Evolutionary conservation across 1,140 invertebrate species (phyloP), one percentile per base, ranked within the genome.

Genomic region (Sipha flava): DNA sequence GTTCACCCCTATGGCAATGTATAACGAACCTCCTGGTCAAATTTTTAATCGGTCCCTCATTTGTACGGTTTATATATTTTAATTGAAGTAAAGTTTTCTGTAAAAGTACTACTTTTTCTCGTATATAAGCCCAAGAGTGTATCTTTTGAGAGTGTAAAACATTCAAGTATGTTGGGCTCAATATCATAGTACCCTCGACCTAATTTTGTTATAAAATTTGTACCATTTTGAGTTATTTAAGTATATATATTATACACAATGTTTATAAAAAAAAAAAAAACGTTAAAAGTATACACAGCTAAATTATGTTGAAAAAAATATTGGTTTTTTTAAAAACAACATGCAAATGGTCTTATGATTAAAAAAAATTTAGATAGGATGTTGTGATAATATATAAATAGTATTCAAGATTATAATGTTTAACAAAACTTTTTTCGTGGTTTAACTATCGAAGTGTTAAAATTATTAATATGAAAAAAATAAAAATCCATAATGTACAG

Each of bases 81-180:
- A 70, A 70, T 70, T 70, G 40, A 49, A 52, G 47, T 54, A 54
- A 72, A 73, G 47, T 73, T 54, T 21, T 73, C 10, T 21, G 31
- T 73, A 37, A 75, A 54, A 54, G 70, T 37, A 75, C 70, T 75
- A 75, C 49, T 75, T 75, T 75, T 75, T 75, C 45, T 73, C 16
- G 31, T 14, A 54, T 54, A 75, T 54, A 52, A 70, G 40, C 43
- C 16, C n/a, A 31, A 70, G 66, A 47, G 23, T 47, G 23, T 12
- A 7, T 31, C 26, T 14, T 47, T 29, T 70, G 16, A 45, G 40
- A 70, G 66, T 21, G 23, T 29, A 43, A 47, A 68, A 31, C 43
- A 7, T 45, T 70, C 23, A 10, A 70, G 66, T 70, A 0, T 29
- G 66, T 70, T n/a, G 23, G 16, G 23, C 0, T 45, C 64, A 29